A percentile compares a stretch with the other conserved stretches of the same genome.
These are phyloP conservation scores for Helicoverpa armigera DNA, from an alignment of 1,140 invertebrate species.

Conservation along the genomic window DNA sequence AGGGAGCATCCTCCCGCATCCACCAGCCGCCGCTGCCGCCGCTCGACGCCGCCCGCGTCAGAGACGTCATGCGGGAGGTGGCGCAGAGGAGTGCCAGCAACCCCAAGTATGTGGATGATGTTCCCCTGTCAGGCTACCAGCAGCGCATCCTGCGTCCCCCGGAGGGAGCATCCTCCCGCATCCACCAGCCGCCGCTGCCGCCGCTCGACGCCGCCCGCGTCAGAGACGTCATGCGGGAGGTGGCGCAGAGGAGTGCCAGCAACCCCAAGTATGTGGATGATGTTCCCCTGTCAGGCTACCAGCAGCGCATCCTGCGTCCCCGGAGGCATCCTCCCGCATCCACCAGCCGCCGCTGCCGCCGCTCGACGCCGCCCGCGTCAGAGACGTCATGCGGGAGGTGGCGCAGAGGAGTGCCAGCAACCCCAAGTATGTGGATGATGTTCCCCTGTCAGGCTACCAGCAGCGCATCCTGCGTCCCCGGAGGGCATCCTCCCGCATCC, in stretches of 20 bases:
- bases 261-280: slow-evolving; percentile 76
- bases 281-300: slow-evolving; percentile 91
- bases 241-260: slow-evolving; percentile 90
- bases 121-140: slow-evolving; percentile 95
- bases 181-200: slow-evolving; percentile 97
- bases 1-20: slow-evolving; percentile 96
- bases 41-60: slow-evolving; percentile 92
- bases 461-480: slow-evolving; percentile 97
- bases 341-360: slow-evolving; percentile 96
- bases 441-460: slow-evolving; percentile 90
- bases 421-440: slow-evolving; percentile 61
- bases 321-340: slow-evolving; percentile 96
- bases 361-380: slow-evolving; percentile 92
- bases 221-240: slow-evolving; percentile 95
- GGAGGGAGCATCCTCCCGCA: slow-evolving; percentile 96
- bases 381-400: slow-evolving; percentile 96
- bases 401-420: slow-evolving; percentile 89
- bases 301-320: slow-evolving; percentile 97
- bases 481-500: slow-evolving; percentile 97
- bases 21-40: slow-evolving; percentile 96
- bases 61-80: slow-evolving; percentile 96
- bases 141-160: slow-evolving; percentile 97
- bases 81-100: slow-evolving; percentile 89
- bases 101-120: no score
- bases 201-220: slow-evolving; percentile 91